Evolutionary conservation across 2,797 vertebrate genomes (phyloP).

Genomic region (Galagoides demidoff): DNA sequence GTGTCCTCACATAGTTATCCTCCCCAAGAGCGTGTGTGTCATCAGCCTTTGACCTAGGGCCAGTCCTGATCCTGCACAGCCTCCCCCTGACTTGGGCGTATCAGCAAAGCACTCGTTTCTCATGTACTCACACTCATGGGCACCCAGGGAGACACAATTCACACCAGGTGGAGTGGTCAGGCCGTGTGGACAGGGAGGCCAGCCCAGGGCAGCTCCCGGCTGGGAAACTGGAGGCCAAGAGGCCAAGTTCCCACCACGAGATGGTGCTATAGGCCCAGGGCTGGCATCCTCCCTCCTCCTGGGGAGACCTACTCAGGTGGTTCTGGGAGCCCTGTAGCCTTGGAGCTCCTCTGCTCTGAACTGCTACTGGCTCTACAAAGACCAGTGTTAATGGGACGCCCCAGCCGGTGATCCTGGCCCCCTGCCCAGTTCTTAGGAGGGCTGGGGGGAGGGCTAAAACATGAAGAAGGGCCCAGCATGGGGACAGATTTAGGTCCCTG

Average conservation of each 20-base stretch:
- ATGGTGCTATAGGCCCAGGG: not conserved
- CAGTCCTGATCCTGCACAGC: no score
- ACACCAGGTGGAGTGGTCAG: accelerated
- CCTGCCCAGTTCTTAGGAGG: not conserved
- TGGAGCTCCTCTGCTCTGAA: not conserved
- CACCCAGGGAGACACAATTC: not conserved
- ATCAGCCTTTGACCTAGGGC: accelerated
- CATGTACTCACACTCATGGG: accelerated
- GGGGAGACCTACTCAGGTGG: not conserved
- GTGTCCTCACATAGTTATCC: accelerated
- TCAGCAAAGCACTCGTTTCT: not conserved
- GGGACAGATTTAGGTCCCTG: not conserved
- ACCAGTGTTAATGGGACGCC: not conserved
- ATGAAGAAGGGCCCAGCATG: not conserved
- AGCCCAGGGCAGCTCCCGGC: not conserved
- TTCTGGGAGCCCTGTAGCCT: not conserved
- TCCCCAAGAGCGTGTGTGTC: not conserved
- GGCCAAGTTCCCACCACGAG: not conserved
- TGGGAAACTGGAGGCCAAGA: accelerated
- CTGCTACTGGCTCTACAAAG: not conserved
- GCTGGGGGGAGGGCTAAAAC: not conserved
- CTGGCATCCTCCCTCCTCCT: not conserved
- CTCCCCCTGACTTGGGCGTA: accelerated
- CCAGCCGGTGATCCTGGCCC: not conserved
- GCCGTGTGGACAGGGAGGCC: accelerated